Evolutionary conservation across 1,140 invertebrate genomes (phyloP).

Genomic region (Trigoniulus corallinus): DNA sequence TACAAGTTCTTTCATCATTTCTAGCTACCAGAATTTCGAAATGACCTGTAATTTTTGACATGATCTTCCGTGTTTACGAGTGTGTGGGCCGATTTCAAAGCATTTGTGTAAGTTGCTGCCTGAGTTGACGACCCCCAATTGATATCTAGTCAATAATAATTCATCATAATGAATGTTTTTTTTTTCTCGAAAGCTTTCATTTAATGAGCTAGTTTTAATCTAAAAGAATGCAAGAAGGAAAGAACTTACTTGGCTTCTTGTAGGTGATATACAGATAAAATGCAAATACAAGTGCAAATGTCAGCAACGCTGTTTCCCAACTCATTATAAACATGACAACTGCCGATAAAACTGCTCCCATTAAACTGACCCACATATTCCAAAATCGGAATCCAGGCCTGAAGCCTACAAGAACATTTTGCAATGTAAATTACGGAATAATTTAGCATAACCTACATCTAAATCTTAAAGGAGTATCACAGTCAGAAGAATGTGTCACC

Average conservation of each 20-base stretch:
- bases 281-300: constrained; percentile 28
- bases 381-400: constrained; percentile 27
- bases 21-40: neutral
- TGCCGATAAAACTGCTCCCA: constrained; percentile 33
- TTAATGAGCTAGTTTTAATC: neutral
- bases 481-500: constrained; percentile 18
- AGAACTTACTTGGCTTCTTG: constrained; percentile 28
- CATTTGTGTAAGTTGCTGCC: constrained; percentile 42
- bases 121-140: constrained; percentile 47
- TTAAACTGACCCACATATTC: constrained; percentile 36
- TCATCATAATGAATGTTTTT: neutral
- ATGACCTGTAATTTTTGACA: constrained; percentile 41
- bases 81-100: constrained; percentile 32
- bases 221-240: neutral
- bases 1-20: neutral
- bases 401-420: constrained; percentile 6
- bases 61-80: constrained; percentile 36
- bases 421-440: neutral
- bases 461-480: neutral
- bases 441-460: constrained; percentile 1
- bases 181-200: no score
- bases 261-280: constrained; percentile 30
- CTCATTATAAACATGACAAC: constrained; percentile 40
- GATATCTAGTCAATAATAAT: constrained; percentile 35
- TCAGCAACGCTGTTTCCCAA: constrained; percentile 35